phyloP scores from a whole-genome alignment of 2,797 vertebrate genomes.

The Falco columbarius region DNA sequence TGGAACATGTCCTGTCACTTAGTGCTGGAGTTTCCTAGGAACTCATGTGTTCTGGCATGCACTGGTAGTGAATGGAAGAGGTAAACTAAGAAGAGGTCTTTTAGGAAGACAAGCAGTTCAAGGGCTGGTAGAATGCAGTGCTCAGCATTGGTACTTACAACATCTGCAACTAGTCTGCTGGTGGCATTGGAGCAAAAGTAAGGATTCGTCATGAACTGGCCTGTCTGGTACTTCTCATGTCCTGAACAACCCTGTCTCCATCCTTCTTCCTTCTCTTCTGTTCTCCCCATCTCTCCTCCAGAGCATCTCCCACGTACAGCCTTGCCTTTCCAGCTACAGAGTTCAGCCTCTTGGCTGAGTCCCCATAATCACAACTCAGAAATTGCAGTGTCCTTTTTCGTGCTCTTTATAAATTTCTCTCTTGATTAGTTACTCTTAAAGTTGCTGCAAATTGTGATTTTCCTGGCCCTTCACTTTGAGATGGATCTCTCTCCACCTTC shows the following conservation, averaged over 20 bases:
- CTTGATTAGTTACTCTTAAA: neutral
- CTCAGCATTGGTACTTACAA: neutral
- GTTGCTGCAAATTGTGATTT: neutral
- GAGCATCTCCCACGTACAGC: neutral
- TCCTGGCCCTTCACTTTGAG: neutral
- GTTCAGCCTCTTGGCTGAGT: neutral
- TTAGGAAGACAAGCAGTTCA: neutral
- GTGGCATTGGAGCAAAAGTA: neutral
- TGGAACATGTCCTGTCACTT: neutral
- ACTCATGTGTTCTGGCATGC: neutral
- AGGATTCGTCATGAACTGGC: neutral
- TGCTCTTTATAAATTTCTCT: neutral
- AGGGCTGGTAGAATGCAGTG: neutral
- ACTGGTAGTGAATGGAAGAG: neutral
- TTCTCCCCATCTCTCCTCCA: neutral
- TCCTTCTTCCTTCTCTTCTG: neutral
- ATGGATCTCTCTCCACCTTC: neutral
- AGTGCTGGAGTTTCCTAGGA: neutral
- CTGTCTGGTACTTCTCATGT: neutral
- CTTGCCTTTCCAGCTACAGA: neutral
- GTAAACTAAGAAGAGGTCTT: neutral
- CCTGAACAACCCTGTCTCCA: neutral
- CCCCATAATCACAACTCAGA: neutral
- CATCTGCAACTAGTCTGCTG: neutral
- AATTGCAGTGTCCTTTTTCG: neutral